Percentiles rank a stretch among this genome's conserved stretches.
phyloP scores from a whole-genome alignment of 1,140 invertebrate genomes.

The Lordiphosa mommai region DNA sequence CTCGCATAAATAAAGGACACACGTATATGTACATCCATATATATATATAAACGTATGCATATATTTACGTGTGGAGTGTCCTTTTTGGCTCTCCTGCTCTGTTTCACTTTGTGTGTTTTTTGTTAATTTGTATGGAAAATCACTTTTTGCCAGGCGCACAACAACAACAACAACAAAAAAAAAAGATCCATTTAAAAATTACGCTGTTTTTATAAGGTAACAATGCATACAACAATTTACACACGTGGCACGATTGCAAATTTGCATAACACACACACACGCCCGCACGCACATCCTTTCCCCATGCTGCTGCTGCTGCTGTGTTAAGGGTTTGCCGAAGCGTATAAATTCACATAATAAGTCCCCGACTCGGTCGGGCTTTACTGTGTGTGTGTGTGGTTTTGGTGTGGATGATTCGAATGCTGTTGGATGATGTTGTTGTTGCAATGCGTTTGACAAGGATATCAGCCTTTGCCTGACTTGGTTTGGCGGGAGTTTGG shows the following conservation, averaged over 20 bases:
- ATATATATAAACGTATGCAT: conserved; percentile 4
- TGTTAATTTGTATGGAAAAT: conserved; percentile 77
- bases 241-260: conserved; percentile 68
- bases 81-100: conserved; percentile 4
- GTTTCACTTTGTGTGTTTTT: conserved; percentile 36
- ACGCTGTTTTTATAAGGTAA: conserved; percentile 76
- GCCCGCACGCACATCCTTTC: conserved; percentile 3
- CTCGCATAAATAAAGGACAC: conserved; percentile 44
- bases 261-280: conserved; percentile 66
- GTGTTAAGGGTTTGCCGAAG: conserved; percentile 40
- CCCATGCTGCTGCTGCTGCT: neutral
- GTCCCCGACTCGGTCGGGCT: conserved; percentile 32
- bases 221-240: conserved; percentile 76
- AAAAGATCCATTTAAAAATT: conserved; percentile 66
- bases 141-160: conserved; percentile 51
- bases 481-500: conserved; percentile 31
- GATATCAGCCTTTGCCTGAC: conserved; percentile 44
- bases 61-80: neutral
- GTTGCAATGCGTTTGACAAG: conserved; percentile 40
- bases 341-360: conserved; percentile 76
- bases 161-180: conserved; percentile 10
- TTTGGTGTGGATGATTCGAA: conserved; percentile 36
- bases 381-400: conserved; percentile 50
- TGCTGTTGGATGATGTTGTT: conserved; percentile 9
- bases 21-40: conserved; percentile 20